Conservation (phyloP, 1,140 invertebrate genomes). For the Diorhabda sublineata region DNA sequence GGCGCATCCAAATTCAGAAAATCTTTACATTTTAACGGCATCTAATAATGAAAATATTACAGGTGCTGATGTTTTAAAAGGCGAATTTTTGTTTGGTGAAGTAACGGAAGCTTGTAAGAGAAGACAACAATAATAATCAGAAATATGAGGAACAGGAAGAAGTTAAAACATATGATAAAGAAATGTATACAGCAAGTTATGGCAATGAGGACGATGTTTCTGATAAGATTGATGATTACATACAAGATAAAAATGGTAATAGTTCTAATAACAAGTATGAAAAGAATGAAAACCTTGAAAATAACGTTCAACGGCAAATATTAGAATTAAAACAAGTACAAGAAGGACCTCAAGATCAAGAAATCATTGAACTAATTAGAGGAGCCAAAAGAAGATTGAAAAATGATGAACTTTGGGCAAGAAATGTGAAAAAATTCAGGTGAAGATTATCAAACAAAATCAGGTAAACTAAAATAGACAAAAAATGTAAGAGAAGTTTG, state of each 20-base stretch:
- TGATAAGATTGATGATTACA: neutral
- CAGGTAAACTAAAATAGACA: neutral
- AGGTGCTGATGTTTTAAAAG: neutral
- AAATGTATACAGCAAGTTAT: neutral
- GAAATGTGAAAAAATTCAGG: constrained; percentile 4
- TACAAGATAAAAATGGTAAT: neutral
- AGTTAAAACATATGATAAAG: neutral
- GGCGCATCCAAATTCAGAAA: constrained; percentile 4
- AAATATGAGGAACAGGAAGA: no score
- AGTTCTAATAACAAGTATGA: neutral
- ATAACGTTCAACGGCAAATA: constrained; percentile 2
- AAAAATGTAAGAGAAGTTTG: constrained; percentile 3
- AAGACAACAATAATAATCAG: neutral
- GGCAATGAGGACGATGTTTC: constrained; percentile 5
- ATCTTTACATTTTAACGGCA: constrained; percentile 2
- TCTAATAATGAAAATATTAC: no score
- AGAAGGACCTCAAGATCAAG: constrained; percentile 3
- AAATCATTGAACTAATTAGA: neutral
- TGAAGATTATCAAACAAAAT: constrained; percentile 6
- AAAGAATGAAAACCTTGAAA: neutral
- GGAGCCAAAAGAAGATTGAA: constrained; percentile 3
- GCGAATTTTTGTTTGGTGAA: constrained; percentile 5
- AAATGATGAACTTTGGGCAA: constrained; percentile 4
- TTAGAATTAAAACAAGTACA: neutral
- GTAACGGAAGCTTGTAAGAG: neutral